These are phyloP conservation scores for Cichladusa arquata DNA, from an alignment of 2,113 vertebrate genomes.

Conservation along the genomic window DNA sequence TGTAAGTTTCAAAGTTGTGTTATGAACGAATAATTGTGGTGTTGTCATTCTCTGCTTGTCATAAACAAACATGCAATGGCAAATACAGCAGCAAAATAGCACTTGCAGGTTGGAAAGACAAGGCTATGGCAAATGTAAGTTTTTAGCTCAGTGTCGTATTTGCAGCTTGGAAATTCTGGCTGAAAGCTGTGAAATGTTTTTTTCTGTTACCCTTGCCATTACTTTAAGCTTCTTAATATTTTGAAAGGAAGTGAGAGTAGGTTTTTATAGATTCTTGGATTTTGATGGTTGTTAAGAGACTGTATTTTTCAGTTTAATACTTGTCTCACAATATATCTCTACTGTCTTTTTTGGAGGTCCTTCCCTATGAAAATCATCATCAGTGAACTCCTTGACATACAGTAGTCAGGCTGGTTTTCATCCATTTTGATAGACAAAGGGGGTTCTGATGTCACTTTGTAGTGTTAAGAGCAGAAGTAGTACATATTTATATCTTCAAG, in stretches of 20 bases:
- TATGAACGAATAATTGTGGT: not conserved
- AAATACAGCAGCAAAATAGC: not conserved
- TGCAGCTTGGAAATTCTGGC: not conserved
- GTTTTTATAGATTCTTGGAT: not conserved
- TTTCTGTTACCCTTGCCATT: not conserved
- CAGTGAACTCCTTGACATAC: not conserved
- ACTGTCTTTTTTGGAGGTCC: not conserved
- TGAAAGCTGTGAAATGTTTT: not conserved
- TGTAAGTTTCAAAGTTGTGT: constrained; percentile 59
- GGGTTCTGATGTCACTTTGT: not conserved
- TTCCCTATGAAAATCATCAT: not conserved
- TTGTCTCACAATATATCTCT: not conserved
- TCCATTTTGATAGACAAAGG: not conserved
- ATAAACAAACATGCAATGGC: not conserved
- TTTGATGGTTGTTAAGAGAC: not conserved
- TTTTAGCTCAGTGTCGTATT: not conserved
- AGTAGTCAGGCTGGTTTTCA: not conserved
- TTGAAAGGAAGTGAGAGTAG: not conserved
- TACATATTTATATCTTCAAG: not conserved
- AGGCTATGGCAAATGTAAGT: not conserved
- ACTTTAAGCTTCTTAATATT: not conserved
- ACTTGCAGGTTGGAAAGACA: not conserved
- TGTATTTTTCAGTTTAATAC: not conserved
- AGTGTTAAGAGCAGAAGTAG: not conserved
- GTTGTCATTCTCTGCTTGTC: not conserved